A percentile compares a stretch with the other conserved stretches of the same genome.
phyloP scores from a whole-genome alignment of 1,140 invertebrate genomes.

The Drosophila persimilis region DNA sequence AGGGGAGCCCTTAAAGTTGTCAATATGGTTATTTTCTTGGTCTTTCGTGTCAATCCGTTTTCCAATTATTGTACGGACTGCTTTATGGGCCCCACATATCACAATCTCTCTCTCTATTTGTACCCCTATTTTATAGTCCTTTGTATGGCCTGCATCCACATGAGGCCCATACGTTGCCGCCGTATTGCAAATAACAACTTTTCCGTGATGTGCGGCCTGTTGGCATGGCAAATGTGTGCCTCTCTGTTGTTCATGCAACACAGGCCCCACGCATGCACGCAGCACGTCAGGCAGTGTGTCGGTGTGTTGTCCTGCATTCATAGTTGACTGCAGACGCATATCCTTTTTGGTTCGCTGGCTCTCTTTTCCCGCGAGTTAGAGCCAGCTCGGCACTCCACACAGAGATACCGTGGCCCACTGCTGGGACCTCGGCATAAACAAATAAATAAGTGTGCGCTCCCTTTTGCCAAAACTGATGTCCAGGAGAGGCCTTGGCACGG shows the following conservation, averaged over 20 bases:
- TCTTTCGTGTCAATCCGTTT: not conserved
- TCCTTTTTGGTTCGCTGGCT: constrained; percentile 52
- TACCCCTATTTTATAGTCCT: constrained; percentile 30
- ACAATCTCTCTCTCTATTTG: constrained; percentile 37
- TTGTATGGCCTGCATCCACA: constrained; percentile 35
- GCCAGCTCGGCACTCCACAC: not conserved
- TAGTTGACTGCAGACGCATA: constrained; percentile 75
- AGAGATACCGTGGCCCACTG: constrained; percentile 59
- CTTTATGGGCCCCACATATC: constrained; percentile 14
- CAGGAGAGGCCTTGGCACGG: constrained; percentile 26
- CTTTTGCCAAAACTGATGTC: constrained; percentile 72
- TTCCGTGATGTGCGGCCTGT: constrained; percentile 35
- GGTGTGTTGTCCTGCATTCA: constrained; percentile 53
- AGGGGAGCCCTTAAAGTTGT: too few species aligned
- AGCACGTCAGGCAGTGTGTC: constrained; percentile 18
- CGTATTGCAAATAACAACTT: constrained; percentile 46
- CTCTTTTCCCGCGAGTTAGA: constrained; percentile 12
- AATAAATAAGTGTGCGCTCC: constrained; percentile 75
- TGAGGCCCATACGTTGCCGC: constrained; percentile 13
- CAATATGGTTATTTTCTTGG: too few species aligned
- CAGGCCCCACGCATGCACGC: too few species aligned
- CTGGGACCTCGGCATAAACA: constrained; percentile 64
- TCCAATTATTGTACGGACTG: too few species aligned
- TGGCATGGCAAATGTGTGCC: constrained; percentile 55
- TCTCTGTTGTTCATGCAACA: constrained; percentile 40